These are phyloP conservation scores for Drosophila kuntzei DNA, from an alignment of 2,888 invertebrate genomes.

Conservation along the genomic window DNA sequence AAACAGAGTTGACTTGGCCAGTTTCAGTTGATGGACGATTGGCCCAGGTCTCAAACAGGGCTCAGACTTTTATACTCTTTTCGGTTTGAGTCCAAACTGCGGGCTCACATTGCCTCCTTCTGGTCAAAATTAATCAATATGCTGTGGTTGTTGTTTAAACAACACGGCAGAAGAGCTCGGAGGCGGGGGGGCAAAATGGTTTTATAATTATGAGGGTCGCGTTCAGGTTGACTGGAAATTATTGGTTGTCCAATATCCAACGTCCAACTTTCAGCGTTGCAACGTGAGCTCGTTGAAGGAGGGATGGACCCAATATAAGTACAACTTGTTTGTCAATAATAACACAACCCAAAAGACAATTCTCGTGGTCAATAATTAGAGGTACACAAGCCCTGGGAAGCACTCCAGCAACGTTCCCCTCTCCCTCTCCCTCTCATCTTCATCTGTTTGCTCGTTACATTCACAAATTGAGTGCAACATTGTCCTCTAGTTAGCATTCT, in stretches of 20 bases:
- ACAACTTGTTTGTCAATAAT: constrained; percentile 59
- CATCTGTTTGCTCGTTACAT: background rate
- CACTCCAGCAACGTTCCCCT: background rate
- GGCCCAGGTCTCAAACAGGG: constrained; percentile 11
- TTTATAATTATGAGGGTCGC: constrained; percentile 78
- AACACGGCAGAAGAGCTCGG: constrained; percentile 32
- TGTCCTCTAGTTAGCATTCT: background rate
- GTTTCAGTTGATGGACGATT: constrained; percentile 67
- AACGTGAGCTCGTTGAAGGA: constrained; percentile 49
- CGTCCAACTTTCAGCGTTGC: constrained; percentile 1
- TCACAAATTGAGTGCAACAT: constrained; percentile 13
- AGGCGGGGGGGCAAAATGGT: constrained; percentile 52
- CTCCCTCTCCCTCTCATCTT: background rate
- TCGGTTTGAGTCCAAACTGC: constrained; percentile 28
- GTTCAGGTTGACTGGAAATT: constrained; percentile 69
- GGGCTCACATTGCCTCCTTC: constrained; percentile 36
- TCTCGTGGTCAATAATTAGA: constrained; percentile 38
- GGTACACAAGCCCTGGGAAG: constrained; percentile 23
- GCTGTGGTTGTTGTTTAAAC: constrained; percentile 50
- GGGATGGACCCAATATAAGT: constrained; percentile 45
- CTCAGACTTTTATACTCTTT: constrained; percentile 11
- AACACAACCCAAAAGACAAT: constrained; percentile 42
- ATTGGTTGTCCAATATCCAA: constrained; percentile 58
- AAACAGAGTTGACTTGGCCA: constrained; percentile 67
- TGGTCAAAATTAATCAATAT: constrained; percentile 74